A percentile compares a stretch with the other conserved stretches of the same genome.
phyloP scores from a whole-genome alignment of 1,140 invertebrate genomes.

The Maconellicoccus hirsutus region DNA sequence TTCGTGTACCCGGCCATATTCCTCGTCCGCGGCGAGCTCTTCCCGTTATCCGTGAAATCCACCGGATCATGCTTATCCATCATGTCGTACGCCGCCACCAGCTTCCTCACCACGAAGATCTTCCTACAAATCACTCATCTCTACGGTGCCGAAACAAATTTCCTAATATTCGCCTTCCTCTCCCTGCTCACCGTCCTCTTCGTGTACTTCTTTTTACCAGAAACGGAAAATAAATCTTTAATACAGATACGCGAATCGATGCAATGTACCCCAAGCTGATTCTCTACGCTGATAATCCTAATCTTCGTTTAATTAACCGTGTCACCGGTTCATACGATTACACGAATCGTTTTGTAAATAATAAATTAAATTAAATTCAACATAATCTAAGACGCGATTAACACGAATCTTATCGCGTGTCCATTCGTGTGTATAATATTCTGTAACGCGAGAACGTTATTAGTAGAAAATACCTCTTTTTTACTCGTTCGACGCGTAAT shows the following conservation, averaged over 20 bases:
- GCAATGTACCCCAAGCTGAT: too few species aligned
- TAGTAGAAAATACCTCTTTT: too few species aligned
- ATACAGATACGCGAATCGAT: conserved; percentile 56
- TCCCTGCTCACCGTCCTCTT: conserved; percentile 47
- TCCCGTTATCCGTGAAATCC: conserved; percentile 48
- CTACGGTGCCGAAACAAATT: conserved; percentile 55
- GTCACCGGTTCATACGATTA: too few species aligned
- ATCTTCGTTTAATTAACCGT: too few species aligned
- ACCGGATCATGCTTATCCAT: conserved; percentile 39
- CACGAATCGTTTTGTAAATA: too few species aligned
- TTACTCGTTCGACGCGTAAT: too few species aligned
- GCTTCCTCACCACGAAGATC: conserved; percentile 64
- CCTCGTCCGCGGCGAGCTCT: conserved; percentile 45
- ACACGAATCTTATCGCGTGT: too few species aligned
- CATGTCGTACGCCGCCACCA: conserved; percentile 35
- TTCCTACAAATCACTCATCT: conserved; percentile 46
- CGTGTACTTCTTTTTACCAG: conserved; percentile 53
- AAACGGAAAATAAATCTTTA: conserved; percentile 67
- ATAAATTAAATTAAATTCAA: too few species aligned
- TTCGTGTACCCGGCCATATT: conserved; percentile 43
- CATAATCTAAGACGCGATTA: too few species aligned
- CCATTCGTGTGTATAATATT: too few species aligned
- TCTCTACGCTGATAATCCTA: too few species aligned
- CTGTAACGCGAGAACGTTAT: too few species aligned
- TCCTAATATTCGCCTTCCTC: conserved; percentile 64